Evolutionary conservation across 2,113 vertebrate genomes (phyloP).

Genomic region (Ifrita kowaldi): DNA sequence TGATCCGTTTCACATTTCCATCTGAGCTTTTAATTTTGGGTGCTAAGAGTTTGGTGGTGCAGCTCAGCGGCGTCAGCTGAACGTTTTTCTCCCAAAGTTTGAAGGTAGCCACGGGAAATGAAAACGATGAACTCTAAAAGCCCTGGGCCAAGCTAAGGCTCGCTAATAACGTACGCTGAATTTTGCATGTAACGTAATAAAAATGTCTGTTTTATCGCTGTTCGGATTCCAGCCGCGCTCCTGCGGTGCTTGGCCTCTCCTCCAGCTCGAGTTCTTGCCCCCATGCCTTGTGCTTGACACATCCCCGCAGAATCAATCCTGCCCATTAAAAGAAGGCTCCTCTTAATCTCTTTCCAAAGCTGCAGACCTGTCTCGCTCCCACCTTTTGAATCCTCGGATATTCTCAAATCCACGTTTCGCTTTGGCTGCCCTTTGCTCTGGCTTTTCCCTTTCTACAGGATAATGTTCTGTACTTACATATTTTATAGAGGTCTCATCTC

Average conservation of each 20-base stretch:
- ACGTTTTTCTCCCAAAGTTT: neutral
- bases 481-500: accelerated
- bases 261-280: constrained; percentile 27
- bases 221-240: neutral
- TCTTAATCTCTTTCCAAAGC: constrained; percentile 47
- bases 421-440: constrained; percentile 5
- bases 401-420: neutral
- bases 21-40: constrained; percentile 26
- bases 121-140: neutral
- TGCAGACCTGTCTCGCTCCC: neutral
- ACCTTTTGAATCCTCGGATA: neutral
- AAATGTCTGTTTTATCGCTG: neutral
- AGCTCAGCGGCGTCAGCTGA: neutral
- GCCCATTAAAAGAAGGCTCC: neutral
- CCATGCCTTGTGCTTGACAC: neutral
- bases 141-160: neutral
- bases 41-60: neutral
- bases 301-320: neutral
- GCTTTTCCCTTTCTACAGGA: neutral
- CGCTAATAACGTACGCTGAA: neutral
- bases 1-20: neutral
- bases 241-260: neutral
- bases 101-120: neutral
- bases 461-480: neutral
- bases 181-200: neutral